Evolutionary conservation across 2,113 vertebrate species (phyloP).

Genomic region (Zapornia atra): DNA sequence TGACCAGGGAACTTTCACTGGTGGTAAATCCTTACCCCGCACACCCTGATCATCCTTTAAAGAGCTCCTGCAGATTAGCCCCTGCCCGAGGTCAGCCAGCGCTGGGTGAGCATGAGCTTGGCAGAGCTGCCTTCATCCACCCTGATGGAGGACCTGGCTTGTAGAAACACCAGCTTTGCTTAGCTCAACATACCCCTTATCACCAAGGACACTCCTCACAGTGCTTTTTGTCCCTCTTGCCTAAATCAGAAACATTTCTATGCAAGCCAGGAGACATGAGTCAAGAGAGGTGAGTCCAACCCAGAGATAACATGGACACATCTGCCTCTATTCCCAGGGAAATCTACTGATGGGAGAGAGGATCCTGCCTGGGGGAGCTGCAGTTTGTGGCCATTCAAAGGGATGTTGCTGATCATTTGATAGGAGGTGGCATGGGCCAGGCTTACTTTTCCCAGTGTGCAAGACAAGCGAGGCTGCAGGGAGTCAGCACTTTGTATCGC

Average conservation of each 20-base stretch:
- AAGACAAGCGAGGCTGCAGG: not conserved
- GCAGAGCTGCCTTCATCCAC: not conserved
- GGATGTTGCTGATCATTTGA: not conserved
- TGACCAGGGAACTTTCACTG: not conserved
- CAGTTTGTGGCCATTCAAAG: not conserved
- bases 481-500: not conserved
- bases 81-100: fast-evolving
- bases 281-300: not conserved
- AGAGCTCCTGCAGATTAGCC: not conserved
- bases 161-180: fast-evolving
- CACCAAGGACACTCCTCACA: not conserved
- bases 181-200: not conserved
- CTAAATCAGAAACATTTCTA: not conserved
- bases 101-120: not conserved
- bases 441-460: not conserved
- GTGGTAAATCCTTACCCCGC: not conserved
- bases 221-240: not conserved
- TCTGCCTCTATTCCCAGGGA: not conserved
- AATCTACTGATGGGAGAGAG: not conserved
- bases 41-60: not conserved
- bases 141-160: fast-evolving
- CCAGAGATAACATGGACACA: not conserved
- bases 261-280: not conserved
- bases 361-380: not conserved
- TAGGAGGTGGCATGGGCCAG: fast-evolving